Percentiles rank a stretch among this genome's conserved stretches.
These are phyloP conservation scores for Zaprionus taronus DNA, from an alignment of 1,140 invertebrate species.

Conservation along the genomic window DNA sequence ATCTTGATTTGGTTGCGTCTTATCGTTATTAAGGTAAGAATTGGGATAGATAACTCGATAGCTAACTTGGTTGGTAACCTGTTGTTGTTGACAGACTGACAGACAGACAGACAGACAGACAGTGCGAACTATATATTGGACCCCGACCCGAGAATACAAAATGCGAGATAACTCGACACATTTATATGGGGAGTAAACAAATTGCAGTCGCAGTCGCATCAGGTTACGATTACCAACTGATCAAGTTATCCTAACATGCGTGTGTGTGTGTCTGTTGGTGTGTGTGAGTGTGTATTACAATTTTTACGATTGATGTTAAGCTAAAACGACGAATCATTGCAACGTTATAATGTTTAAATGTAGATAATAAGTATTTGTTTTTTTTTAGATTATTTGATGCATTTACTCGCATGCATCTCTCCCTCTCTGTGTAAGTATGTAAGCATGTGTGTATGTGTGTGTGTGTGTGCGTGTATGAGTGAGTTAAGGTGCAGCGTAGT, in stretches of 20 bases:
- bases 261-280: neutral
- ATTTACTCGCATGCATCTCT: conserved; percentile 13
- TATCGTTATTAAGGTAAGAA: conserved; percentile 43
- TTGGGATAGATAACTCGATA: conserved; percentile 3
- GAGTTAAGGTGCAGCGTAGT: neutral
- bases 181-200: neutral
- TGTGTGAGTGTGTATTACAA: conserved; percentile 31
- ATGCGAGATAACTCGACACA: neutral
- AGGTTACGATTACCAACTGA: neutral
- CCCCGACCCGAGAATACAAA: conserved; percentile 2
- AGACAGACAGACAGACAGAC: neutral
- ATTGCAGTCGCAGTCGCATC: conserved; percentile 4
- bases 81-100: neutral
- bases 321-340: conserved; percentile 48
- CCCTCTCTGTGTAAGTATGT: neutral
- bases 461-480: neutral
- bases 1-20: conserved; percentile 14
- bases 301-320: conserved; percentile 48
- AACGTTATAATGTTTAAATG: conserved; percentile 48
- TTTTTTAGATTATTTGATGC: conserved; percentile 31
- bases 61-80: neutral
- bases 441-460: neutral
- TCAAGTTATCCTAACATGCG: conserved; percentile 11
- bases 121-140: conserved; percentile 4
- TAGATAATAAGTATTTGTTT: conserved; percentile 11